These are phyloP conservation scores for Calycopis cecrops DNA, from an alignment of 1,140 invertebrate genomes.

Conservation along the genomic window DNA sequence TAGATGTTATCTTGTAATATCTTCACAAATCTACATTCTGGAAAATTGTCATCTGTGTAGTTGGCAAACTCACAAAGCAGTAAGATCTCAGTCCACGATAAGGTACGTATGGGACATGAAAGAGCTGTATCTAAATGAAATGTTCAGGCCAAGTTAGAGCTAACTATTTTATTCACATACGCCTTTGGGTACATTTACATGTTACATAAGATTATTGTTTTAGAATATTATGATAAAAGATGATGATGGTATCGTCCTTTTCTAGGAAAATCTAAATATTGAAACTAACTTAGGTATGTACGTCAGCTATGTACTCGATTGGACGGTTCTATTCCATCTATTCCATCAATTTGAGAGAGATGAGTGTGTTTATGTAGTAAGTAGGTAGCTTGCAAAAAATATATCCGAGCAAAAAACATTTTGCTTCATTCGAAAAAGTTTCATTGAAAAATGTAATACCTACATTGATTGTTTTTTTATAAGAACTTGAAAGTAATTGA, in stretches of 20 bases:
- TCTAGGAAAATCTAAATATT: too few relatives aligned
- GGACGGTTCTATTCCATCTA: too few relatives aligned
- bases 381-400: too few relatives aligned
- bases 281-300: too few relatives aligned
- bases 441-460: too few relatives aligned
- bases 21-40: slow-evolving; percentile 19
- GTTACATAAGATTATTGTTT: slow-evolving; percentile 1
- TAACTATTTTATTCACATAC: slow-evolving; percentile 44
- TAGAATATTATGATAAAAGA: slow-evolving; percentile 1
- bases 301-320: too few relatives aligned
- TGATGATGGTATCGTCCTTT: background rate
- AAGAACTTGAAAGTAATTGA: too few relatives aligned
- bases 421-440: too few relatives aligned
- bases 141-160: slow-evolving; percentile 36
- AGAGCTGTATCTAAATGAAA: slow-evolving; percentile 40
- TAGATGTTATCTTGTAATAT: slow-evolving; percentile 12
- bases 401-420: too few relatives aligned
- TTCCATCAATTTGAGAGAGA: too few relatives aligned
- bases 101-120: slow-evolving; percentile 29
- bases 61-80: slow-evolving; percentile 39
- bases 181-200: slow-evolving; percentile 28
- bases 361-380: too few relatives aligned
- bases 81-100: slow-evolving; percentile 31
- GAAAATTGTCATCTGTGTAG: slow-evolving; percentile 37
- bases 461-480: too few relatives aligned